A percentile compares a stretch with the other conserved stretches of the same genome.
Evolutionary conservation across 2,113 vertebrate genomes (phyloP).

Genomic region (Illadopsis cleaveri): DNA sequence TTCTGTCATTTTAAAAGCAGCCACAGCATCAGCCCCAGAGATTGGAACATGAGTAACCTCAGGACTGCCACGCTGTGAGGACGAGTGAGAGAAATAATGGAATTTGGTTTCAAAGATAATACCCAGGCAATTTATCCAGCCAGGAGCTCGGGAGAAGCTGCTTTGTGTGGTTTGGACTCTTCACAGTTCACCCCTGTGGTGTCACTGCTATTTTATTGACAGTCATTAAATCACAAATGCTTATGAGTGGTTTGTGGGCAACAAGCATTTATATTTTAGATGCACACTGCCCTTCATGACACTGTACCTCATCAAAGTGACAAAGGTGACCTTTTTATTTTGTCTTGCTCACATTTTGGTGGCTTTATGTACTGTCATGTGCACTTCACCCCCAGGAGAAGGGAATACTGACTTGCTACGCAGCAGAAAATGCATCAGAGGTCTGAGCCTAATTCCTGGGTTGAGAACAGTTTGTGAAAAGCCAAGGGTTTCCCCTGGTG

Average conservation of each 20-base stretch:
- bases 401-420: not conserved
- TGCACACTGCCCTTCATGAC: not conserved
- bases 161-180: not conserved
- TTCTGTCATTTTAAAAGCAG: constrained; percentile 13
- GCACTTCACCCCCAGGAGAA: not conserved
- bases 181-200: not conserved
- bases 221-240: not conserved
- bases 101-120: not conserved
- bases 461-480: not conserved
- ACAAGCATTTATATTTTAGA: not conserved
- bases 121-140: not conserved
- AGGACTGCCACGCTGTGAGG: not conserved
- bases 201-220: not conserved
- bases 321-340: constrained; percentile 6
- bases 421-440: not conserved
- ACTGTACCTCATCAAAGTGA: not conserved
- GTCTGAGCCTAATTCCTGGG: not conserved
- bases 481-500: not conserved
- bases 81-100: not conserved
- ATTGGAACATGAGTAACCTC: not conserved
- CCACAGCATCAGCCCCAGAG: not conserved
- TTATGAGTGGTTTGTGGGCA: not conserved
- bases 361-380: not conserved
- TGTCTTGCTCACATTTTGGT: not conserved
- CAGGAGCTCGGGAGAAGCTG: not conserved